Evolutionary conservation across 1,140 invertebrate genomes (phyloP).

Genomic region (Leptopilina boulardi): DNA sequence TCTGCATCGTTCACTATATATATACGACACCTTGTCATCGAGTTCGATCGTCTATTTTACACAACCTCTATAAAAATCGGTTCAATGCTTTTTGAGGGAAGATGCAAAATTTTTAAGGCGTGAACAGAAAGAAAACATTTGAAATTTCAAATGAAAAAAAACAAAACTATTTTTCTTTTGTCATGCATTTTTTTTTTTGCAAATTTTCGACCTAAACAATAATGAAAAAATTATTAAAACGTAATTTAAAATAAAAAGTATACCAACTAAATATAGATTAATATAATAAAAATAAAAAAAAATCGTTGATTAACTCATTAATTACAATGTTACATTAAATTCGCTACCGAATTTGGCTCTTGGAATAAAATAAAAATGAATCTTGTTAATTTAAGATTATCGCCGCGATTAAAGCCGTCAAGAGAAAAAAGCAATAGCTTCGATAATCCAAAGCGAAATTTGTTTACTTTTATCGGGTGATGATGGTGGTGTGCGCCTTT

Average conservation of each 20-base stretch:
- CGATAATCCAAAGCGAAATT: background rate
- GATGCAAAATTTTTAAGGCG: background rate
- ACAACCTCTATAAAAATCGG: conserved; percentile 56
- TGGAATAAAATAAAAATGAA: background rate
- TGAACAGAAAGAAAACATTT: conserved; percentile 28
- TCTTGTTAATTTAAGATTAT: conserved; percentile 1
- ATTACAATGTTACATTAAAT: too few species aligned
- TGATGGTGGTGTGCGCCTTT: too few species aligned
- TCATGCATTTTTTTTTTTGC: too few species aligned
- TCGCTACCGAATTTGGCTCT: background rate
- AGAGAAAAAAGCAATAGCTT: background rate
- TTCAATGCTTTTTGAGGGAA: conserved; percentile 39
- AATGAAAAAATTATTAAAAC: too few species aligned
- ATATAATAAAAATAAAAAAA: too few species aligned
- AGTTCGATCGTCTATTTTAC: conserved; percentile 62
- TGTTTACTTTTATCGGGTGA: background rate
- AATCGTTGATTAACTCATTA: too few species aligned
- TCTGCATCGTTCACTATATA: conserved; percentile 63
- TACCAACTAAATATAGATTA: too few species aligned
- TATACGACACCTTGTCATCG: conserved; percentile 60
- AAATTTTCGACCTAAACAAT: too few species aligned
- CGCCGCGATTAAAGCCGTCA: background rate
- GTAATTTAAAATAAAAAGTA: too few species aligned
- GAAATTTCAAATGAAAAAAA: background rate
- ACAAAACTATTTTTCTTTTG: background rate